Evolutionary conservation across 2,888 invertebrate species (phyloP), one percentile per base, ranked within the genome.

Genomic region (Agrotis clavis): DNA sequence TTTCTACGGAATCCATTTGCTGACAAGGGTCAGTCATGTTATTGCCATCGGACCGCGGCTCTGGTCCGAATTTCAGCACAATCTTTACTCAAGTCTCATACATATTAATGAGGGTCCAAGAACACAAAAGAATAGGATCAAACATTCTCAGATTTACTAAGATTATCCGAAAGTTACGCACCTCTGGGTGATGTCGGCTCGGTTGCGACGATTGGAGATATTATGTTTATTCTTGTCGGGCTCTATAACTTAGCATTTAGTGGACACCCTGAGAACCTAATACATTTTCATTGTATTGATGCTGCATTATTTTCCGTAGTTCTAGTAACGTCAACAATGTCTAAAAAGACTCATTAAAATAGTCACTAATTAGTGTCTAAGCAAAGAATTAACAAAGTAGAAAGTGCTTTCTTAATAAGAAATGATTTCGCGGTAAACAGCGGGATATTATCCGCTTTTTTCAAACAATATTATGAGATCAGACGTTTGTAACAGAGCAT

Each of bases 11-110:
- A 87, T 85, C 89, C 90, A 90, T 93, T 93, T 91, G 91, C 91
- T 94, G 94, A 95, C 94, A 92, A 86, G 93, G 94, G 94, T 93
- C 90, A 89, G 87, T 89, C 87, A 88, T 91, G 90, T 90, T 90
- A 91, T 90, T 90, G 90, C 90, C 84, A 87, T 82, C 82, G 86
- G 87, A 88, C 87, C 83, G 87, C 83, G 76, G 77, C 61, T 81
- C 79, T 87, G 74, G 85, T 81, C 86, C 86, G 87, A 89, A 84
- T 90, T 89, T 90, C 88, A 88, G 89, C 87, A 87, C 88, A 88
- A 88, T 91, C 89, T 88, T 88, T 83, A 68, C 83, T 88, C 83
- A 81, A 80, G 74, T 81, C 88, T 92, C 92, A 95, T 95, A 92
- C 92, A 95, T 95, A 94, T 95, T 86, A 86, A 86, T 86, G 67